Evolutionary conservation across 2,113 vertebrate species (phyloP).

Genomic region (Abramis brama): DNA sequence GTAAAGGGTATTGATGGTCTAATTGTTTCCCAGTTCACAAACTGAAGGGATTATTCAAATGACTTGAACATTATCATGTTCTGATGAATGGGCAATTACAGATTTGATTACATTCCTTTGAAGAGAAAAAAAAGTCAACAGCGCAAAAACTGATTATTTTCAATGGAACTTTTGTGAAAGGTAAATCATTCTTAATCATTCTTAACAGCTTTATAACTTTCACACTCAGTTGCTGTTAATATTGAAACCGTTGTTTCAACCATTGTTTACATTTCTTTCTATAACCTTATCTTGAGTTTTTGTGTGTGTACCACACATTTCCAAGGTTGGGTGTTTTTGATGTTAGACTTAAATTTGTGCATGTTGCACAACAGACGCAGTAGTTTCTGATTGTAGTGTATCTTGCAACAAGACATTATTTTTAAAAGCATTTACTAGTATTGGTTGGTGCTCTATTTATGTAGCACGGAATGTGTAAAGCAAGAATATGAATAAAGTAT

Average conservation of each 20-base stretch:
- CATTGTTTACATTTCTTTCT: background rate
- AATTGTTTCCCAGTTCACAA: background rate
- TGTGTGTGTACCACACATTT: background rate
- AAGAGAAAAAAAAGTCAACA: background rate
- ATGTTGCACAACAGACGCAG: constrained; percentile 17
- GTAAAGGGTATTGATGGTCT: background rate
- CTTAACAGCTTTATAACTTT: too few species aligned
- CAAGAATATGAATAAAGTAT: background rate
- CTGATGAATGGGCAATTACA: background rate
- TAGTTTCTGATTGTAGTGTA: constrained; percentile 34
- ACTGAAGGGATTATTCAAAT: constrained; percentile 18
- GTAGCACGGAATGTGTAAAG: background rate
- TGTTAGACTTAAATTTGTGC: constrained; percentile 4
- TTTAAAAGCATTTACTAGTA: background rate
- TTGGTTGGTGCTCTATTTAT: background rate
- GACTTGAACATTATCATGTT: background rate
- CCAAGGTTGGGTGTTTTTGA: background rate
- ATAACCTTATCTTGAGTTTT: background rate
- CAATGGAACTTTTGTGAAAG: background rate
- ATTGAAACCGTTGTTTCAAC: background rate
- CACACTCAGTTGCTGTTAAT: background rate
- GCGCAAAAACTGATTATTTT: background rate
- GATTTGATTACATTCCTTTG: constrained; percentile 11
- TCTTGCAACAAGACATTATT: constrained; percentile 57
- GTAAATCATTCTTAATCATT: background rate